A percentile compares a stretch with the other conserved stretches of the same genome.
Conservation (phyloP, 2,888 invertebrate genomes). For the Oxycera nigricornis region DNA sequence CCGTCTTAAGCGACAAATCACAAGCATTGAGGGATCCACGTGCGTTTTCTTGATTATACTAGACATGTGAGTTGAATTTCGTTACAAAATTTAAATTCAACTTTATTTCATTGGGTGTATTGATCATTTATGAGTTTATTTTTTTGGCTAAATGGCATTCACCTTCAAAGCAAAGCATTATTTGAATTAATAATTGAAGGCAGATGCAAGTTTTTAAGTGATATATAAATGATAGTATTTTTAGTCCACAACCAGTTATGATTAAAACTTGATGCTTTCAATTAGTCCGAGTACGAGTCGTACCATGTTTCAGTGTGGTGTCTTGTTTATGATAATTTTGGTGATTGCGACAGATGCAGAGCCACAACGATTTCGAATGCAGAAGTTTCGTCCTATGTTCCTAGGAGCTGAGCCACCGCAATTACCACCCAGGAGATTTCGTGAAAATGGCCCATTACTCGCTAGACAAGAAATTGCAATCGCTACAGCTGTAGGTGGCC, state of each 20-base stretch:
- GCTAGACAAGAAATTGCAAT: conserved; percentile 22
- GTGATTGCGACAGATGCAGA: neutral
- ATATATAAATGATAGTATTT: conserved; percentile 15
- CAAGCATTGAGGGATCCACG: no score
- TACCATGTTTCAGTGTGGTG: neutral
- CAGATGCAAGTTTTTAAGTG: neutral
- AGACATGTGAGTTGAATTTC: no score
- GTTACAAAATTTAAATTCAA: neutral
- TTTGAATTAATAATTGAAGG: conserved; percentile 17
- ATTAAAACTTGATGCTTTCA: neutral
- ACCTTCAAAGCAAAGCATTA: conserved; percentile 9
- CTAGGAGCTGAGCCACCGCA: conserved; percentile 16
- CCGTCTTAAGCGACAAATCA: no score
- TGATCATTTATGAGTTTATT: conserved; percentile 6
- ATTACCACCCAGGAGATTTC: neutral
- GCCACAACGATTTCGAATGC: conserved; percentile 4
- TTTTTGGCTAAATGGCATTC: conserved; percentile 8
- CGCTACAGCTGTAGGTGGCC: neutral
- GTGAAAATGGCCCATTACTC: neutral
- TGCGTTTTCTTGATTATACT: no score
- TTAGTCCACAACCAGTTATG: neutral
- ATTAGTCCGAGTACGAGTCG: no score
- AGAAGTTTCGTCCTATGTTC: neutral
- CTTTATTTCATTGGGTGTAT: neutral
- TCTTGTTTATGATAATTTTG: neutral